Conservation (phyloP, 2,888 invertebrate genomes). For the Parnassius glacialis region DNA sequence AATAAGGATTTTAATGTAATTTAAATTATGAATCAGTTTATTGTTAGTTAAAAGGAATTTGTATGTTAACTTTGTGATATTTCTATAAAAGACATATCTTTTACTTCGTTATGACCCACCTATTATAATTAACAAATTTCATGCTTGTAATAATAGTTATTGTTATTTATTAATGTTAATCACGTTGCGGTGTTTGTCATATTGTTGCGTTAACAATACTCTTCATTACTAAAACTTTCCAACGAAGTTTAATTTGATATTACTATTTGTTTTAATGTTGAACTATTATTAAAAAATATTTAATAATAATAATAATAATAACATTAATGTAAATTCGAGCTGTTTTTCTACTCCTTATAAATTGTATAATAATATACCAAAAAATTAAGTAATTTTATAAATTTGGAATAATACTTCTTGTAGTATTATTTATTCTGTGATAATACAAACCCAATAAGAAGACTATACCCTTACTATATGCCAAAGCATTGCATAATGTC, state of each 20-base stretch:
- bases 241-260: too few relatives aligned
- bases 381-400: too few relatives aligned
- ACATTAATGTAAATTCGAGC: background rate
- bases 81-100: constrained; percentile 15
- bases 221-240: background rate
- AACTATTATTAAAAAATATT: too few relatives aligned
- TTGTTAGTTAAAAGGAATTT: background rate
- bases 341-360: too few relatives aligned
- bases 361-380: too few relatives aligned
- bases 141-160: background rate
- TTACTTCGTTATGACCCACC: constrained; percentile 7
- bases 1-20: background rate
- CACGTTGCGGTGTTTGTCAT: background rate
- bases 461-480: too few relatives aligned
- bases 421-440: too few relatives aligned
- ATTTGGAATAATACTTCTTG: too few relatives aligned
- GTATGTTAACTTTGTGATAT: constrained; percentile 5
- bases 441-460: too few relatives aligned
- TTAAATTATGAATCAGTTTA: background rate
- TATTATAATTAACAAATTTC: constrained; percentile 13
- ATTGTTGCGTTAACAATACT: background rate
- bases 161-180: background rate
- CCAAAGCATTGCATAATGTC: too few relatives aligned
- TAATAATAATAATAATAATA: too few relatives aligned
- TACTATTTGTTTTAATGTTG: too few relatives aligned